phyloP scores from a whole-genome alignment of 37 sponge, comb jelly and placozoan genomes.

The Lycopodina hypogea region DNA sequence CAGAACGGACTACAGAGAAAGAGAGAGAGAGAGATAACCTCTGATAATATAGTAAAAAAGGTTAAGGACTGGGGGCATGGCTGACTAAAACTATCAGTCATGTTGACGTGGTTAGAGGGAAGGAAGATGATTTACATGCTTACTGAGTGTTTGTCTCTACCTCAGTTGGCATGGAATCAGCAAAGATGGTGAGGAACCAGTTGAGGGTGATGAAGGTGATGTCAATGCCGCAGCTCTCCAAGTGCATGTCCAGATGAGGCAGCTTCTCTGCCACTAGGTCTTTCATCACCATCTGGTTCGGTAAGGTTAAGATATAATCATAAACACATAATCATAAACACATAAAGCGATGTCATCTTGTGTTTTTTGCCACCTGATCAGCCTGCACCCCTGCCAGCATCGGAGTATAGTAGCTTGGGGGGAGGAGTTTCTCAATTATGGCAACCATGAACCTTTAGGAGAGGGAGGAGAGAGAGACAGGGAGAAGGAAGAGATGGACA shows the following conservation, averaged over 20 bases:
- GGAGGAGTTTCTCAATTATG: constrained; percentile 59
- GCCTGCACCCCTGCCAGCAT: constrained; percentile 65
- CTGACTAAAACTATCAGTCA: no score
- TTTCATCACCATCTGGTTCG: constrained; percentile 36
- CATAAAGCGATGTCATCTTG: constrained; percentile 2
- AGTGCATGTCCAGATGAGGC: constrained; percentile 39
- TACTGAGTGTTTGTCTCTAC: constrained; percentile 1
- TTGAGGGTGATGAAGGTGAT: constrained; percentile 67
- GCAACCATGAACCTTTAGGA: constrained; percentile 52
- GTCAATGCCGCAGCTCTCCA: constrained; percentile 43
- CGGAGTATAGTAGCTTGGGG: constrained; percentile 42
- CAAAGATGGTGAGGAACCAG: constrained; percentile 80
- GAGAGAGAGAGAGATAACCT: neutral
- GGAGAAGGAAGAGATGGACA: neutral
- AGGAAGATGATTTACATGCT: no score
- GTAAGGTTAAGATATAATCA: neutral
- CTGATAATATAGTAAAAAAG: neutral
- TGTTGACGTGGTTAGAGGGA: no score
- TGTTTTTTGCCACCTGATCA: constrained; percentile 46
- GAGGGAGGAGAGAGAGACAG: neutral
- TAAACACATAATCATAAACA: neutral
- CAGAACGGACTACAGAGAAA: constrained; percentile 29
- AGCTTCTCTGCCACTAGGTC: constrained; percentile 51
- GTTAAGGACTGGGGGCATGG: neutral
- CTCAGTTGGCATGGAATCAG: constrained; percentile 74